These are phyloP conservation scores for Bombus superbus DNA, from an alignment of 1,140 invertebrate species.

Conservation along the genomic window DNA sequence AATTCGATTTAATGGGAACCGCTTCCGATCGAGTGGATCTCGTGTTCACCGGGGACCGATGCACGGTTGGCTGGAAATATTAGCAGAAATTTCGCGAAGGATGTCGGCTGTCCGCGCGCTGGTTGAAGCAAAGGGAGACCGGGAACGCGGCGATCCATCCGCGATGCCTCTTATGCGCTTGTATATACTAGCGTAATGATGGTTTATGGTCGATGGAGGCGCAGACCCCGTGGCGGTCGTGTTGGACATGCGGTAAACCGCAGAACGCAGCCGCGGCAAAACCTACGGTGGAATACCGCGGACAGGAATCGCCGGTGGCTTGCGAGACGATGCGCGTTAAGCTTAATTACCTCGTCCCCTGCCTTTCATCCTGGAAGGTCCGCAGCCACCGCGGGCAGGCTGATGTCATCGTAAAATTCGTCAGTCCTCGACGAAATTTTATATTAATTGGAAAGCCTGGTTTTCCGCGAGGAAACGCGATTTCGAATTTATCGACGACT, in stretches of 20 bases:
- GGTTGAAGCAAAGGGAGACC: conserved; percentile 5
- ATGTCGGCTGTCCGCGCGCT: conserved; percentile 35
- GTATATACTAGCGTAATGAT: conserved; percentile 78
- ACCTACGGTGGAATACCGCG: conserved; percentile 63
- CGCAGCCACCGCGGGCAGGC: neutral
- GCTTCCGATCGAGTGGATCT: conserved; percentile 27
- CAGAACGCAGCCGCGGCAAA: conserved; percentile 77
- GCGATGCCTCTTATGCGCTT: conserved; percentile 62
- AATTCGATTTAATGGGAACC: conserved; percentile 33
- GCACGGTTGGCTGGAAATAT: conserved; percentile 39
- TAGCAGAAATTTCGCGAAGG: conserved; percentile 59
- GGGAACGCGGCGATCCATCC: conserved; percentile 20
- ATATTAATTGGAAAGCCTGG: neutral
- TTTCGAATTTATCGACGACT: neutral
- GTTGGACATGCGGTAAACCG: conserved; percentile 81
- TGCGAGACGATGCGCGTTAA: conserved; percentile 59
- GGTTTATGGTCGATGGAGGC: conserved; percentile 73
- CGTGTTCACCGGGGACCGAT: neutral
- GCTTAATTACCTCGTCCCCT: conserved; percentile 71
- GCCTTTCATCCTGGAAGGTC: conserved; percentile 13
- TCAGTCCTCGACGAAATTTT: neutral
- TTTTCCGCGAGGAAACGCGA: neutral
- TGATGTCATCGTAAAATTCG: conserved; percentile 43
- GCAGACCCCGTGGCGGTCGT: conserved; percentile 69
- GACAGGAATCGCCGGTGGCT: conserved; percentile 48